Base-by-base conservation (phyloP, 2,888 invertebrate genomes). In the Lasioglossum villosulum region DNA sequence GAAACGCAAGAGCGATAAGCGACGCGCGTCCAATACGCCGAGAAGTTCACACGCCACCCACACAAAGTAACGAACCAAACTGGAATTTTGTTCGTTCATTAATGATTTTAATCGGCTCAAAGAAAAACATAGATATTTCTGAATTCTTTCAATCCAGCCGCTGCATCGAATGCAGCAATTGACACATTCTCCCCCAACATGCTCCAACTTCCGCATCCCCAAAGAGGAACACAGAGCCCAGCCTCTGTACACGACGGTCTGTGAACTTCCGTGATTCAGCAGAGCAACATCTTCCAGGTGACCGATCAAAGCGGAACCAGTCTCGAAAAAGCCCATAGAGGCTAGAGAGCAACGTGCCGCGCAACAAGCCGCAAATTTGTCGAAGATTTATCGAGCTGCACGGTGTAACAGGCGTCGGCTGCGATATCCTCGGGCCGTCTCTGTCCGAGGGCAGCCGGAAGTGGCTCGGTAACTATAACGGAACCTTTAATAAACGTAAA, bases 401-500 rank as follows among this genome's bases (percentile, higher is more conserved):
- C 37, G 66, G 30, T 30, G 75, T 66, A 66, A 75, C 39, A 39
- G 66, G 59, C 59, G 59, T 30, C 27, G 34, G 66, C 23, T 30
- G 10, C 68, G 68, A 68, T 68, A 68, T 39, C 68, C 68, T 37
- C 68, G 10, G 68, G 68, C 37, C 37, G 23, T 23, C 68, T n/a
- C 34, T 34, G 68, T 34, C 68, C 39, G 14, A n/a, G 48, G 23
- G 77, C 75, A 92, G 88, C 90, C 90, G 91, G 91, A 92, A 92
- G 90, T 89, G 86, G 77, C 34, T 34, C 8, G 34, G 30, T 19
- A 84, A 79, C 48, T 39, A 75, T 92, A 92, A 92, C 92, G 91
- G 92, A 87, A 90, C 89, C 75, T 81, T 89, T 90, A 92, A 93
- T 93, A 92, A 92, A 93, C 91, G 89, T 86, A 88, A 90, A 88